Percentiles rank a stretch among this genome's conserved stretches.
Evolutionary conservation across 2,113 vertebrate genomes (phyloP).

Genomic region (Tinamus guttatus): DNA sequence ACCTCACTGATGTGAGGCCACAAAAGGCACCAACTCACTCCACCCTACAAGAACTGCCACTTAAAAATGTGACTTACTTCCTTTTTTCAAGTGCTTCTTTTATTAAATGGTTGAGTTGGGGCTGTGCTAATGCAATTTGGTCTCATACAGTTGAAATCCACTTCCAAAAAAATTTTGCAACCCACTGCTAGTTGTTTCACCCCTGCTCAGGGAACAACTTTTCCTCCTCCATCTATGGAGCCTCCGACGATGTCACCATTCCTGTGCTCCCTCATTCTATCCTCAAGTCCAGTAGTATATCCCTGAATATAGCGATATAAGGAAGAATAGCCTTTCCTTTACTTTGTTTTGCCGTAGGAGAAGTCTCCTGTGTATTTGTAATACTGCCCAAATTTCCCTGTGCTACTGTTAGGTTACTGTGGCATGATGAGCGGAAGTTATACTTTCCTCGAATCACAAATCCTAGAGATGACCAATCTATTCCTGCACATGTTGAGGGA

Average conservation of each 20-base stretch:
- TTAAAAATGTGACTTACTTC: neutral
- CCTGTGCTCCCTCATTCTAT: neutral
- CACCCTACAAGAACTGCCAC: fast-evolving
- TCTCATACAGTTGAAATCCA: neutral
- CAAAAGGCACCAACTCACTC: neutral
- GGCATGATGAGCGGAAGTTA: neutral
- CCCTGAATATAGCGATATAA: neutral
- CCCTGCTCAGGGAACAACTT: neutral
- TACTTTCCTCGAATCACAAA: neutral
- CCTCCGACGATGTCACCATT: neutral
- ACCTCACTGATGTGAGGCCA: neutral
- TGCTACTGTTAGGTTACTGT: neutral
- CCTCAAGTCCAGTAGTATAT: neutral
- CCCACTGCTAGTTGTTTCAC: neutral
- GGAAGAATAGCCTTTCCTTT: neutral
- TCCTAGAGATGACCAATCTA: neutral
- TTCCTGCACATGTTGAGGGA: neutral
- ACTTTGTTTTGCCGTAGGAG: neutral
- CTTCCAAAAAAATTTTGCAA: neutral
- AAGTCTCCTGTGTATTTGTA: neutral
- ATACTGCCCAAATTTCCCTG: neutral
- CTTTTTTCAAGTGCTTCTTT: neutral
- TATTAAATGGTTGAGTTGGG: neutral
- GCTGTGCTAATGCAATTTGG: neutral
- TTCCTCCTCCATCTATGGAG: neutral